Evolutionary conservation across 2,113 vertebrate species (phyloP).

Genomic region (Delphinapterus leucas): DNA sequence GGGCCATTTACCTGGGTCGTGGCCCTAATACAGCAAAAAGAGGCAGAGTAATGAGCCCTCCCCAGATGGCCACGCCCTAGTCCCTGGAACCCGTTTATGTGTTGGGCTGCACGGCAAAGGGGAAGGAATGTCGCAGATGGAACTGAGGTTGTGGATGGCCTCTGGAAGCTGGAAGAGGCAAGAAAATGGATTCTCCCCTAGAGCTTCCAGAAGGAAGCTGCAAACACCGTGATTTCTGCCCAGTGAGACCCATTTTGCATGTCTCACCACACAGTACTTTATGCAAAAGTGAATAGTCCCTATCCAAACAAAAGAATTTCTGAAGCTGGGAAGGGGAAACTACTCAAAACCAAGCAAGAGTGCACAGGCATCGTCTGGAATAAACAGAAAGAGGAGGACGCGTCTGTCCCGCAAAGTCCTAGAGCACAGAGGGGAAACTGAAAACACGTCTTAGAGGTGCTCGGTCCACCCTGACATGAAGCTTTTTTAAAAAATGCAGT

Average conservation of each 20-base stretch:
- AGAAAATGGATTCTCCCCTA: not conserved
- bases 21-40: not conserved
- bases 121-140: not conserved
- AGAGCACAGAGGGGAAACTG: not conserved
- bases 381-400: no score
- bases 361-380: not conserved
- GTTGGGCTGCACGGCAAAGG: not conserved
- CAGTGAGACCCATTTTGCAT: not conserved
- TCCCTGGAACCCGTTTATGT: not conserved
- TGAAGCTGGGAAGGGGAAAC: not conserved
- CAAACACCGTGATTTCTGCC: not conserved
- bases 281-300: not conserved
- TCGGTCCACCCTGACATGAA: fast-evolving
- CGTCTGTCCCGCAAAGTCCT: no score
- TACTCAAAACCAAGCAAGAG: not conserved
- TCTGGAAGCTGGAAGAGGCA: not conserved
- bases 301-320: not conserved
- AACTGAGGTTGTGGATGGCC: fast-evolving
- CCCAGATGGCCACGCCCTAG: not conserved
- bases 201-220: not conserved
- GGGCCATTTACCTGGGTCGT: not conserved
- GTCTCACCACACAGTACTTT: not conserved
- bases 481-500: not conserved
- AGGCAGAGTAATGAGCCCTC: not conserved
- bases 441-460: not conserved